Percentiles rank a stretch among this genome's conserved stretches.
These are phyloP conservation scores for Eupithecia tripunctaria DNA, from an alignment of 2,888 invertebrate genomes.

Conservation along the genomic window DNA sequence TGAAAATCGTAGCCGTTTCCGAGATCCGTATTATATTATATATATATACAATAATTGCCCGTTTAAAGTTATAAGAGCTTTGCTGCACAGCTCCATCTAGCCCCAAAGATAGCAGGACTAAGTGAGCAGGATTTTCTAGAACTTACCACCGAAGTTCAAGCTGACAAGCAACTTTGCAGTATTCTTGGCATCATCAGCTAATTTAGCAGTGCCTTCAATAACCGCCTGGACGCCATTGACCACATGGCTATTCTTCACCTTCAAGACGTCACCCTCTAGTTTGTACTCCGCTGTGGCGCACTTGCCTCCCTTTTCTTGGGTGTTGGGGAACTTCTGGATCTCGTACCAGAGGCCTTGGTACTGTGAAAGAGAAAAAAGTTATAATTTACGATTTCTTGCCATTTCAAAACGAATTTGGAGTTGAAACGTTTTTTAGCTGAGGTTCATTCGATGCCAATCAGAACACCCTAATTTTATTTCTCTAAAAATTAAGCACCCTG, in stretches of 20 bases:
- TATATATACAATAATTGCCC: no score
- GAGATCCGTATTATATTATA: no score
- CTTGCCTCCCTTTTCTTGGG: conserved; percentile 85
- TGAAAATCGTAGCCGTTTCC: no score
- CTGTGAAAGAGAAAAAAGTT: conserved; percentile 61
- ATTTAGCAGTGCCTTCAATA: conserved; percentile 69
- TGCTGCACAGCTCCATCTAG: no score
- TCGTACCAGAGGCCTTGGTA: conserved; percentile 88
- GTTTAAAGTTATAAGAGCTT: no score
- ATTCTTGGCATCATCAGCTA: conserved; percentile 71
- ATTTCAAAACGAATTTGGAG: neutral
- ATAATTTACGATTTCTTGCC: neutral
- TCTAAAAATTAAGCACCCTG: neutral
- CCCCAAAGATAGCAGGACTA: no score
- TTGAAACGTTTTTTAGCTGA: neutral
- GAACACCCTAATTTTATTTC: neutral
- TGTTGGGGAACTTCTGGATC: conserved; percentile 85
- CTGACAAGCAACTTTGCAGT: conserved; percentile 73
- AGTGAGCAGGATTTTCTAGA: no score
- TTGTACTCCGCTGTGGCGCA: conserved; percentile 85
- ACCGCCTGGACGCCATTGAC: conserved; percentile 61
- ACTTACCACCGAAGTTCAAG: conserved; percentile 68
- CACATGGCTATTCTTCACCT: conserved; percentile 69
- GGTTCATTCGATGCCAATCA: neutral
- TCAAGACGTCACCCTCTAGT: conserved; percentile 68